These are phyloP conservation scores for Proales similis DNA, from an alignment of 1,140 invertebrate genomes.

Conservation along the genomic window DNA sequence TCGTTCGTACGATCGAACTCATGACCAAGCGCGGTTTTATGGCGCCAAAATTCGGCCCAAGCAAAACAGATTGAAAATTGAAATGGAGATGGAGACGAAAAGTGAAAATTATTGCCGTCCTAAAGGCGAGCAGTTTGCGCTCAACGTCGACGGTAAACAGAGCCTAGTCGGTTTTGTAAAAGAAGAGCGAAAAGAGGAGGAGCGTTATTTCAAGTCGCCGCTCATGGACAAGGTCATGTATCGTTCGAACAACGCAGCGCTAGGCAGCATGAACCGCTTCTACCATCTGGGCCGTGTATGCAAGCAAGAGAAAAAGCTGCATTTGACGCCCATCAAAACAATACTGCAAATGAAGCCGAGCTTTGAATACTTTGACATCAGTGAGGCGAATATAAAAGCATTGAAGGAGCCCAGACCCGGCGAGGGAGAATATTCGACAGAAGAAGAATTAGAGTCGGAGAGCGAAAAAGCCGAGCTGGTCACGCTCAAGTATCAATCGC, in stretches of 20 bases:
- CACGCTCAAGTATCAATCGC: conserved; percentile 29
- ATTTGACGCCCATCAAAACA: conserved; percentile 15
- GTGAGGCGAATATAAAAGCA: conserved; percentile 13
- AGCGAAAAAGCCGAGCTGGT: conserved; percentile 34
- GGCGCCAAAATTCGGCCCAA: conserved; percentile 23
- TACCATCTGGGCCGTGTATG: conserved; percentile 35
- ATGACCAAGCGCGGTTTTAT: conserved; percentile 1
- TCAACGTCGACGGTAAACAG: conserved; percentile 36
- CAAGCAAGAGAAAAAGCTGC: conserved; percentile 13
- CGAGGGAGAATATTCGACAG: not conserved
- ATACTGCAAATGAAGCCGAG: conserved; percentile 37
- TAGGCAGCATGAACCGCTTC: conserved; percentile 34
- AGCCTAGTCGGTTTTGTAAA: not conserved
- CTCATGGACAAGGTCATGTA: conserved; percentile 24
- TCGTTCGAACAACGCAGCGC: conserved; percentile 7
- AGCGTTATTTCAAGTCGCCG: conserved; percentile 20
- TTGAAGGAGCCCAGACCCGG: not conserved
- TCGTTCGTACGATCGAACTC: conserved; percentile 17
- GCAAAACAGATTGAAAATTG: conserved; percentile 21
- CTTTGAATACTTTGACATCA: conserved; percentile 34
- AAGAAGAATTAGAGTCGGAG: conserved; percentile 23
- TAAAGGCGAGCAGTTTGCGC: conserved; percentile 28
- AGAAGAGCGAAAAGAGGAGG: not conserved
- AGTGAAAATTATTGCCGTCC: conserved; percentile 30
- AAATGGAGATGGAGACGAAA: conserved; percentile 7